phyloP scores from a whole-genome alignment of 2,113 vertebrate genomes.

The Hepsetus odoe region DNA sequence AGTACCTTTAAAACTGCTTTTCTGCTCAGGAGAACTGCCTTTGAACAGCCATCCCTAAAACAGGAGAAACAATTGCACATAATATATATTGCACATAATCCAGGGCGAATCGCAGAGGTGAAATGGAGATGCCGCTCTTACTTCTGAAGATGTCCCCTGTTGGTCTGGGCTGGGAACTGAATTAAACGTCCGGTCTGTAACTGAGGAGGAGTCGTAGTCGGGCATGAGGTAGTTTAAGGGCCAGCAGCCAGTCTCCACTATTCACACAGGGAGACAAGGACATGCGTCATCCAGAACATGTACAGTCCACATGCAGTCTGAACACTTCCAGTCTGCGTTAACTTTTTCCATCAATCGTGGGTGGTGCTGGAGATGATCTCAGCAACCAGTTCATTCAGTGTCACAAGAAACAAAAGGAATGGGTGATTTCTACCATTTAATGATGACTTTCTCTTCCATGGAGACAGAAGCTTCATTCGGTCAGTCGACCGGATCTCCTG shows the following conservation, averaged over 20 bases:
- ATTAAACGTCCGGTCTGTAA: constrained; percentile 2
- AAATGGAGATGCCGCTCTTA: not conserved
- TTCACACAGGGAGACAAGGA: not conserved
- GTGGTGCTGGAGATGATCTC: too few relatives aligned
- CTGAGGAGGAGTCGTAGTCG: constrained; percentile 7
- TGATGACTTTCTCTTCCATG: not conserved
- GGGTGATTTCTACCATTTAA: constrained; percentile 27
- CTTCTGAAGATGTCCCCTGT: not conserved
- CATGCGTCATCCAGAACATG: not conserved
- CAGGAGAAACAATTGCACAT: not conserved
- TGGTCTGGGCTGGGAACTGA: not conserved
- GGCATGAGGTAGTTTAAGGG: constrained; percentile 1
- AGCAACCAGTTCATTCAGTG: too few relatives aligned
- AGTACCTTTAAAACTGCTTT: constrained; percentile 20
- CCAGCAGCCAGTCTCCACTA: not conserved
- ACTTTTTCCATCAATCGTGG: too few relatives aligned
- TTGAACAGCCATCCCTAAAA: not conserved
- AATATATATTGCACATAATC: not conserved
- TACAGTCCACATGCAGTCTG: too few relatives aligned
- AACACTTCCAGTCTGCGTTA: too few relatives aligned
- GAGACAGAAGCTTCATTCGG: constrained; percentile 47
- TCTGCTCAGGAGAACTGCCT: not conserved
- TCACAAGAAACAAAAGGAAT: too few relatives aligned
- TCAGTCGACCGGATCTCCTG: constrained; percentile 53
- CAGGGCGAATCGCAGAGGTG: too few relatives aligned